Base-by-base conservation (phyloP, 2,113 vertebrate species). In the Hymenochirus boettgeri region DNA sequence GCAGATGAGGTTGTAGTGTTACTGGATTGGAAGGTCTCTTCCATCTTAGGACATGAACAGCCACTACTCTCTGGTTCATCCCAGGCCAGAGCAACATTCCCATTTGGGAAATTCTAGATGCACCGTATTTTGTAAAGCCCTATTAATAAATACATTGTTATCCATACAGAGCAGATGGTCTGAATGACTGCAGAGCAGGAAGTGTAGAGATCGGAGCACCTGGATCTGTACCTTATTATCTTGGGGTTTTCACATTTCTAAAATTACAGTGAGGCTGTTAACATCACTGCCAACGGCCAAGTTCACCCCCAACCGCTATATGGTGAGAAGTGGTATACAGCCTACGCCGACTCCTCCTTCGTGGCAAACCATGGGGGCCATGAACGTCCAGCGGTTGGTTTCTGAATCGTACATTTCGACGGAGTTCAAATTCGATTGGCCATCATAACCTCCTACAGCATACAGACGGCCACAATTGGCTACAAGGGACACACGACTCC, bases 381-480 rank as follows among this genome's bases (percentile, higher is more conserved):
- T 92, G 74, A 97, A 96, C 3, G 83, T 92, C 96, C 96, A 99
- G 42, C 89, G 79, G 72, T 89, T 79, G 0, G 70, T 88, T 72
- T 96, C 90, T 0, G 91, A 83, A 76, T 95, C 90, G 0, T 89
- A 97, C 88, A 90, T 93, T 63, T 99, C 96, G 48, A 96, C 83
- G 0, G 96, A 98, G 83, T 84, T 91, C 23, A 99, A 87, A 83
- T 99, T 99, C 47, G 94, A 96, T 73, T 98, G 96, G 65, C 96
- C 96, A 0, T 99, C 96, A 2, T 98, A 99, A 7, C 96, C 96
- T 0, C 96, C 96, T 13, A 99, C 90, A 0, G 95, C 94, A 1
- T 95, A 99, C 9, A 99, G 87, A 0, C 88, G 88, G 0, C 94
- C 93, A 0, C 90, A 87, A 71, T 90, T 93, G 2, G 94, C 86